Evolutionary conservation across 2,888 invertebrate species (phyloP).

Genomic region (Amiota minor): DNA sequence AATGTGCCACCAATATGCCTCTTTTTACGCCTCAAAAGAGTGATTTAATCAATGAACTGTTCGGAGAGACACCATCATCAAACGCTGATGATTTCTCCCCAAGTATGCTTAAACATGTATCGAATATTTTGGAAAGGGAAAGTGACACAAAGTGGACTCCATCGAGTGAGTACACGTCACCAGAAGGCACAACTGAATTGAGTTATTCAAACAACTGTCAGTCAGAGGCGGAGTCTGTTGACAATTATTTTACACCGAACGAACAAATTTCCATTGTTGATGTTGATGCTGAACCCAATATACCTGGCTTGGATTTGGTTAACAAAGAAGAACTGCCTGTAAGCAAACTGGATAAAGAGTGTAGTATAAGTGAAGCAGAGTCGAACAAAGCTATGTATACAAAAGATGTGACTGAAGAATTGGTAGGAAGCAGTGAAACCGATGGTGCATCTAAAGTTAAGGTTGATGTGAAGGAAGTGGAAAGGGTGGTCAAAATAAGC

Average conservation of each 20-base stretch:
- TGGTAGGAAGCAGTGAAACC: background rate
- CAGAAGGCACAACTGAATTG: background rate
- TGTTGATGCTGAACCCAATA: slow-evolving; percentile 20
- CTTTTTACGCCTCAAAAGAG: slow-evolving; percentile 38
- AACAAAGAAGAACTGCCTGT: background rate
- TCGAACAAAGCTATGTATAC: background rate
- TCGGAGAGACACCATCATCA: slow-evolving; percentile 39
- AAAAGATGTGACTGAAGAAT: background rate
- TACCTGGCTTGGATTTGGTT: slow-evolving; percentile 39
- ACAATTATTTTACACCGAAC: background rate
- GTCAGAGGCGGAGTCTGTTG: background rate
- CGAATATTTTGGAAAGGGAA: slow-evolving; percentile 12
- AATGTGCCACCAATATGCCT: background rate
- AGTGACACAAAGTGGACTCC: slow-evolving; percentile 33
- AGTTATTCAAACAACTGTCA: background rate
- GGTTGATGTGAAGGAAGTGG: too few relatives aligned
- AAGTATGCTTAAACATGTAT: slow-evolving; percentile 30
- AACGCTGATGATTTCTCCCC: background rate
- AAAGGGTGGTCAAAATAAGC: background rate
- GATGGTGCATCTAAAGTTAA: background rate
- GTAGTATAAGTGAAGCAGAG: background rate
- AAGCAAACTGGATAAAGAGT: background rate
- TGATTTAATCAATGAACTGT: slow-evolving; percentile 38
- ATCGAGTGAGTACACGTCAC: slow-evolving; percentile 34
- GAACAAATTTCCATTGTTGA: background rate